Evolutionary conservation across 2,888 invertebrate genomes (phyloP), one percentile per base, ranked within the genome.

Genomic region (Colostygia pectinataria): DNA sequence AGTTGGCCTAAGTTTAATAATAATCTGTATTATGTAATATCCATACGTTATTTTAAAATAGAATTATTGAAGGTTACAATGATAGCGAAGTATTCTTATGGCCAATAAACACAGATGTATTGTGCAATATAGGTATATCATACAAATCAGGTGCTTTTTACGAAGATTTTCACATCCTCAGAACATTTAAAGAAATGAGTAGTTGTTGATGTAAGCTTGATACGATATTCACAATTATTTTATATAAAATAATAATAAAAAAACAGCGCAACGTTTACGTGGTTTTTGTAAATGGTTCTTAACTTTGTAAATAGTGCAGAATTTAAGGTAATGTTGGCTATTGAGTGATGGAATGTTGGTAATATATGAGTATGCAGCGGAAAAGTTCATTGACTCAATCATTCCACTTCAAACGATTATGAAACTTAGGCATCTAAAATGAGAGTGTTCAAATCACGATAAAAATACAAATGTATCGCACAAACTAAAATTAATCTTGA

Each of bases 1-100:
- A 71, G 78, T 84, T 86, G 88, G 88, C 88, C 88, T 89, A 88
- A 85, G 77, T 80, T 77, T 79, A 77, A 73, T 75, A 79, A 78
- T 80, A 80, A 80, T 82, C 83, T 58, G 58, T 62, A 67, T 65
- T 34, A 70, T n/a, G n/a, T n/a, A n/a, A n/a, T 71, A 72, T 76
- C 74, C 54, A 67, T 77, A 74, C 68, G 67, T 6, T 20, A 5
- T 6, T 63, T 65, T 61, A 65, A 71, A 74, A 72, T 55, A 51
- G 45, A 65, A 57, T 61, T 63, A 55, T 63, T 63, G 51, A 60
- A 57, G 66, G 50, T 40, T 59, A 40, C 39, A 44, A 31, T 49
- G 40, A 44, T 47, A 61, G 51, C n/a, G n/a, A n/a, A n/a, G 55
- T 68, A 63, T 60, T 61, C 54, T 63, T 63, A 63, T 59, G 62